Conservation (phyloP, 2,797 vertebrate genomes). For the Remorina albescens region DNA sequence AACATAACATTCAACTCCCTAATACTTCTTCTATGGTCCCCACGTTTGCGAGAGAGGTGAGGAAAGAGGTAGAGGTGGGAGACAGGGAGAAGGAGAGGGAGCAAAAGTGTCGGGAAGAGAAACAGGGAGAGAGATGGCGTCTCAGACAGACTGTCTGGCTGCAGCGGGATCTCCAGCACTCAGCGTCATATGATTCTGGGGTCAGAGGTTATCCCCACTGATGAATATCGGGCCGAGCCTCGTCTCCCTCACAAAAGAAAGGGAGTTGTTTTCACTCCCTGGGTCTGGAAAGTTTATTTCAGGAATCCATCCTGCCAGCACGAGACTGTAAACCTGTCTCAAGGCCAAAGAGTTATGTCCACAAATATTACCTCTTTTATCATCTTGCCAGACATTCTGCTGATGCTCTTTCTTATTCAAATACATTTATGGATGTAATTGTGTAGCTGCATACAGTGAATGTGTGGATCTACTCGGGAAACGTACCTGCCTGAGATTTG, state of each 20-base stretch:
- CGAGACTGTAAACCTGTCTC: conserved; percentile 86
- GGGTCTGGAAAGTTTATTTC: conserved; percentile 86
- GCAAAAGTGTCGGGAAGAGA: conserved; percentile 54
- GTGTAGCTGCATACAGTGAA: conserved; percentile 7
- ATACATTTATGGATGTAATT: conserved; percentile 57
- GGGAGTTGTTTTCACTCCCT: conserved; percentile 85
- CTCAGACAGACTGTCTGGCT: conserved; percentile 90
- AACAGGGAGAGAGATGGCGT: conserved; percentile 75
- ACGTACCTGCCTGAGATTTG: conserved; percentile 67
- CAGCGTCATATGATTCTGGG: conserved; percentile 87
- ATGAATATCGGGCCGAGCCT: conserved; percentile 85
- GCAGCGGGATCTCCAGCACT: conserved; percentile 85
- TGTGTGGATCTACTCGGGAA: conserved; percentile 54
- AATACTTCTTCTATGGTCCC: conserved; percentile 21
- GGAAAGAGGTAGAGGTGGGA: conserved; percentile 48
- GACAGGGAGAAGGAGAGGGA: conserved; percentile 44
- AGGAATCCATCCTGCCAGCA: conserved; percentile 85
- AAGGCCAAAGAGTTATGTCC: conserved; percentile 79
- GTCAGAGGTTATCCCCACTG: conserved; percentile 88
- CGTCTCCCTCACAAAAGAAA: conserved; percentile 78
- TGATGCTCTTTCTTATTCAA: conserved; percentile 61
- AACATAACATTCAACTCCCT: conserved; percentile 5
- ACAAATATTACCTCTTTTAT: conserved; percentile 79
- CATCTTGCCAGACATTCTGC: conserved; percentile 70
- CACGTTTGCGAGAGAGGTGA: conserved; percentile 38